Evolutionary conservation across 1,140 invertebrate species (phyloP).

Genomic region (Drosophila arawakana): DNA sequence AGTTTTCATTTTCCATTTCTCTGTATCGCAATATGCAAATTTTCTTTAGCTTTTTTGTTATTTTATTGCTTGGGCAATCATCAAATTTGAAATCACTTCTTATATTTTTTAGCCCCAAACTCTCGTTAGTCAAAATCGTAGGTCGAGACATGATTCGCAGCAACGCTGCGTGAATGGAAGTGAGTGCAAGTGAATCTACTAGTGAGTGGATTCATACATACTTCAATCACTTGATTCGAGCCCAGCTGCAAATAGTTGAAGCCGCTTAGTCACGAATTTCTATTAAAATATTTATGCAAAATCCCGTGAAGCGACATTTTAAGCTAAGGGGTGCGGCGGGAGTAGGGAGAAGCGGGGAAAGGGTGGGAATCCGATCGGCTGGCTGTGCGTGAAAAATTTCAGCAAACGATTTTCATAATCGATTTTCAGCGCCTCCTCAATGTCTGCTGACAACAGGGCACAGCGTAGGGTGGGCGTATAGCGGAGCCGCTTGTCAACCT

Average conservation of each 20-base stretch:
- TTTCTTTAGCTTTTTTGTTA: slow-evolving; percentile 12
- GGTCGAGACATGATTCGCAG: slow-evolving; percentile 5
- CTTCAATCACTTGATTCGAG: slow-evolving; percentile 53
- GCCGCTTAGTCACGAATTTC: slow-evolving; percentile 71
- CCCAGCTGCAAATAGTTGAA: slow-evolving; percentile 76
- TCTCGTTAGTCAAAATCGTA: slow-evolving; percentile 36
- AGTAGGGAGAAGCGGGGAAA: not conserved
- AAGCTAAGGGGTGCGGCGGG: slow-evolving; percentile 23
- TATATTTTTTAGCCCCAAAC: slow-evolving; percentile 15
- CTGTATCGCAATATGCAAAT: slow-evolving; percentile 39
- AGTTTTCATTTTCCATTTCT: not conserved
- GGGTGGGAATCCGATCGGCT: slow-evolving; percentile 3
- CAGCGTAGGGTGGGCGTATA: not conserved
- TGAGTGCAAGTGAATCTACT: not conserved
- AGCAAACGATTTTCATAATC: slow-evolving; percentile 82
- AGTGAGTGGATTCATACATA: slow-evolving; percentile 17
- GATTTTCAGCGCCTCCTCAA: slow-evolving; percentile 70
- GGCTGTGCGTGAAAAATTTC: slow-evolving; percentile 67
- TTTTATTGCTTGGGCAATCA: slow-evolving; percentile 48
- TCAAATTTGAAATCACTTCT: slow-evolving; percentile 44
- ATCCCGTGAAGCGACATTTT: slow-evolving; percentile 58
- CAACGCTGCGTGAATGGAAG: slow-evolving; percentile 55
- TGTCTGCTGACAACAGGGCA: slow-evolving; percentile 64
- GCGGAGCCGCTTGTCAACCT: slow-evolving; percentile 69
- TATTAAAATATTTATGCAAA: slow-evolving; percentile 83